Evolutionary conservation across 2,797 vertebrate species (phyloP).

Genomic region (Petrocephalus sullivani): DNA sequence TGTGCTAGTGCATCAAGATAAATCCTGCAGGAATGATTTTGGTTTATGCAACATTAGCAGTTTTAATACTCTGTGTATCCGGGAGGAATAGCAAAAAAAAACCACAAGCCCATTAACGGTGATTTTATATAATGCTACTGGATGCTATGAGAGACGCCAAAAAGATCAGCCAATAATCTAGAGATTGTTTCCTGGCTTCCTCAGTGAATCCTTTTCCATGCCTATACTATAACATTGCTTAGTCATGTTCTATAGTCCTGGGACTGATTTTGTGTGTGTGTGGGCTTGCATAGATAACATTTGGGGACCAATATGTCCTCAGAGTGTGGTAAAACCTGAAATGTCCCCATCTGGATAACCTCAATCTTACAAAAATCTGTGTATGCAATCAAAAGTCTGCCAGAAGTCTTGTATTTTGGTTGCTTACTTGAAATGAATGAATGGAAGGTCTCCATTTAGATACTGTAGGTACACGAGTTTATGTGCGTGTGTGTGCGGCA

Average conservation of each 20-base stretch:
- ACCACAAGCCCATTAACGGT: not conserved
- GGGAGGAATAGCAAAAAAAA: conserved; percentile 21
- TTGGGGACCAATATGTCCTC: no score
- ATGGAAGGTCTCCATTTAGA: no score
- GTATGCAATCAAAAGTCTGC: no score
- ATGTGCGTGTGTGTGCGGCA: not conserved
- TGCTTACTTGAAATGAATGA: no score
- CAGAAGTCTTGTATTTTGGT: no score
- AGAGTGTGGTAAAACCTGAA: no score
- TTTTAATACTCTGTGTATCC: conserved; percentile 16
- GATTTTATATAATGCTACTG: conserved; percentile 8
- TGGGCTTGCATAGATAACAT: no score
- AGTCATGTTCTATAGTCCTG: not conserved
- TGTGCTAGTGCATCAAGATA: not conserved
- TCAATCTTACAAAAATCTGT: no score
- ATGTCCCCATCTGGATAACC: no score
- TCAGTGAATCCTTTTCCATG: not conserved
- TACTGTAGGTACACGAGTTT: no score
- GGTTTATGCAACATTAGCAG: conserved; percentile 22
- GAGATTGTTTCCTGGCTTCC: not conserved
- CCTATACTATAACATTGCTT: not conserved
- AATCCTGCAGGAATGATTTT: conserved; percentile 19
- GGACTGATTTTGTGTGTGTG: not conserved
- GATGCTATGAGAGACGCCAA: not conserved
- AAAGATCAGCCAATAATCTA: not conserved